Conservation (phyloP, 2,888 invertebrate genomes). For the Hirudinaria manillensis region DNA sequence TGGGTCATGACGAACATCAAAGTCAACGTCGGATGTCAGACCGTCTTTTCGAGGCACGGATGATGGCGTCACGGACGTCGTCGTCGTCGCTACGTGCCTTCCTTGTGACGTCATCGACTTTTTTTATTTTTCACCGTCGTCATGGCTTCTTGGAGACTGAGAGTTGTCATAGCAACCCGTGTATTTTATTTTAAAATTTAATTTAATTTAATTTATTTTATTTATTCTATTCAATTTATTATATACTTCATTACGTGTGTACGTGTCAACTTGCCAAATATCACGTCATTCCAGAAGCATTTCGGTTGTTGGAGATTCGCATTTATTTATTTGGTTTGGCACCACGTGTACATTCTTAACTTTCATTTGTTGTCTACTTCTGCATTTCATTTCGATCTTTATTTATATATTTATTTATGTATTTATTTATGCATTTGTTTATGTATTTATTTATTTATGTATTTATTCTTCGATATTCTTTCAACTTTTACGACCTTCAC, state of each 20-base stretch:
- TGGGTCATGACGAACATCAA: constrained; percentile 14
- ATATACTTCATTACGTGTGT: neutral
- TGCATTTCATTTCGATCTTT: too few species aligned
- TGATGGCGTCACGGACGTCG: neutral
- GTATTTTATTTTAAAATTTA: neutral
- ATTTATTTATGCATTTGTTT: too few species aligned
- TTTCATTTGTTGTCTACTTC: too few species aligned
- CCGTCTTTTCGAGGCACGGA: constrained; percentile 1
- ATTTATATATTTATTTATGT: too few species aligned
- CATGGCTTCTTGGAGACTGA: too few species aligned
- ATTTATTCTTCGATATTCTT: too few species aligned
- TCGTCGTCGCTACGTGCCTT: neutral
- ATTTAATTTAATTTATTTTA: neutral
- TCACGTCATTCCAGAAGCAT: constrained; percentile 2
- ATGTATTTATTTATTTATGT: too few species aligned
- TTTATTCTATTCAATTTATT: neutral
- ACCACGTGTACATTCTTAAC: too few species aligned
- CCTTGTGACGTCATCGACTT: neutral
- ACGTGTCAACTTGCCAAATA: constrained; percentile 7
- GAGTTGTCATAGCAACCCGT: too few species aligned
- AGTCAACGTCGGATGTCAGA: constrained; percentile 25
- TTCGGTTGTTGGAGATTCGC: constrained; percentile 1
- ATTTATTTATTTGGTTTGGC: neutral
- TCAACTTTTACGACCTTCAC: too few species aligned
- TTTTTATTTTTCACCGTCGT: neutral